A percentile compares a stretch with the other conserved stretches of the same genome.
These are phyloP conservation scores for Blastomussa wellsi DNA, from an alignment of 92 coral and sea anemone species.

Conservation along the genomic window DNA sequence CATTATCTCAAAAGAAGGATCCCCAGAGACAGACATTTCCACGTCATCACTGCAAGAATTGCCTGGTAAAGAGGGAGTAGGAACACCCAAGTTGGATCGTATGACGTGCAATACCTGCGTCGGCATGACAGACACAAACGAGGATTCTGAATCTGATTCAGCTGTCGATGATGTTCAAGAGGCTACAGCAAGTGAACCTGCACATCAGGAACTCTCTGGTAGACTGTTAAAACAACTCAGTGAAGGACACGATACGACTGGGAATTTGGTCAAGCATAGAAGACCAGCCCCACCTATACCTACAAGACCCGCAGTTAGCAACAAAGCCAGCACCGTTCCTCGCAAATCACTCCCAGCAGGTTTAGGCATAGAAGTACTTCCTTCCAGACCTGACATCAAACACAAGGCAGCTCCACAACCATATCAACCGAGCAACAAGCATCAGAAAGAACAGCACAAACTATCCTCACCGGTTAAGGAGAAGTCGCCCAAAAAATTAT, in stretches of 20 bases:
- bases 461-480: slow-evolving; percentile 20
- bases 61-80: neutral
- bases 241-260: slow-evolving; percentile 4
- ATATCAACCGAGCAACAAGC: neutral
- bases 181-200: neutral
- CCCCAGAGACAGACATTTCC: neutral
- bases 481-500: slow-evolving; percentile 6
- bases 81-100: neutral
- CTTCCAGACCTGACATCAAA: slow-evolving; percentile 26
- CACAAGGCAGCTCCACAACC: slow-evolving; percentile 11
- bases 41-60: neutral
- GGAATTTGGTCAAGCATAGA: slow-evolving; percentile 16
- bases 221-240: neutral
- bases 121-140: neutral
- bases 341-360: slow-evolving; percentile 21
- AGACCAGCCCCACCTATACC: slow-evolving; percentile 49
- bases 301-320: neutral
- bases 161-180: neutral
- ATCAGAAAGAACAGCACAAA: slow-evolving; percentile 14
- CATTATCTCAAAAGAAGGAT: neutral
- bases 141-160: neutral
- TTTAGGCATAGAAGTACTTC: slow-evolving; percentile 36
- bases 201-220: neutral
- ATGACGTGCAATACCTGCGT: neutral
- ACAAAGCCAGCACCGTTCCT: neutral